Percentiles rank a stretch among this genome's conserved stretches.
Evolutionary conservation across 1,140 invertebrate species (phyloP).

Genomic region (Brachionus koreanus): DNA sequence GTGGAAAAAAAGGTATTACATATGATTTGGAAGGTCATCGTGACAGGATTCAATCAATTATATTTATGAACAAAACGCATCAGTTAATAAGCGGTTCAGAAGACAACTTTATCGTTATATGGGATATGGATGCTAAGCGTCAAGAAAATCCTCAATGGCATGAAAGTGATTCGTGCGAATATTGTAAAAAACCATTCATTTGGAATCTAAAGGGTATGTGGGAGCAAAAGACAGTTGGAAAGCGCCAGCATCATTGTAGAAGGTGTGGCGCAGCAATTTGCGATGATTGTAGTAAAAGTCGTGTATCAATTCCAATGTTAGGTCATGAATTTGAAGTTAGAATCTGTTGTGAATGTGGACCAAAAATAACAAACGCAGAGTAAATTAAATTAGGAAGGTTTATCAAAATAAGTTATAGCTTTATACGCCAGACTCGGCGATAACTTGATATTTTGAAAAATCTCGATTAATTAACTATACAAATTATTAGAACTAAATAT

Average conservation of each 20-base stretch:
- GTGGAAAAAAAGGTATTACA: constrained; percentile 87
- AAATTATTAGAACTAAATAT: not conserved
- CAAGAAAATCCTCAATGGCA: constrained; percentile 72
- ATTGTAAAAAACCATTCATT: constrained; percentile 89
- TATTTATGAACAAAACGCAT: constrained; percentile 57
- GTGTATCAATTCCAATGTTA: constrained; percentile 83
- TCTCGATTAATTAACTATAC: not conserved
- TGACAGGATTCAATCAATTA: constrained; percentile 46
- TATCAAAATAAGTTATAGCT: not conserved
- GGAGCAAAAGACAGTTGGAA: constrained; percentile 84
- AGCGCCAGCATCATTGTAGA: constrained; percentile 70
- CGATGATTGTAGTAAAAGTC: constrained; percentile 79
- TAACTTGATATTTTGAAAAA: not conserved
- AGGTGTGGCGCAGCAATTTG: constrained; percentile 82
- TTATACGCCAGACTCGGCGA: too few relatives aligned
- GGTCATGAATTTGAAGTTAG: constrained; percentile 96
- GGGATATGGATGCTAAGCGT: constrained; percentile 83
- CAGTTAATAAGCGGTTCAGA: constrained; percentile 88
- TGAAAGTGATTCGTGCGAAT: constrained; percentile 85
- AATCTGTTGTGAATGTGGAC: constrained; percentile 82
- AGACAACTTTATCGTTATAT: constrained; percentile 85
- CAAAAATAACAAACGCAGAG: constrained; percentile 26
- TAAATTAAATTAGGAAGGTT: not conserved
- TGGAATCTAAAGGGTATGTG: constrained; percentile 98
- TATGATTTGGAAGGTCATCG: constrained; percentile 91